Conservation (phyloP, 2,797 vertebrate genomes). For the Rhadinocentrus ornatus region DNA sequence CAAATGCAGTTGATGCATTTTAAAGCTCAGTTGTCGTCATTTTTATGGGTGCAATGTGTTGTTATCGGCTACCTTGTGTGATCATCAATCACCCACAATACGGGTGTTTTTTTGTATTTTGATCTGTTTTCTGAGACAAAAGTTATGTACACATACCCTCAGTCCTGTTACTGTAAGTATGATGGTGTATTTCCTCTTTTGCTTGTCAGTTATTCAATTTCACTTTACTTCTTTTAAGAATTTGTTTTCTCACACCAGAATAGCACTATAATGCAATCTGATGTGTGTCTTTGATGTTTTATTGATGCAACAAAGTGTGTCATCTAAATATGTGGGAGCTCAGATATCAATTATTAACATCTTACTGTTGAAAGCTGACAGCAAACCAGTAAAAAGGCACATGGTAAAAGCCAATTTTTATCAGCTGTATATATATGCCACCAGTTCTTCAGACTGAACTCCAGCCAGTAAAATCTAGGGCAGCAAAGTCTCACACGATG, state of each 20-base stretch:
- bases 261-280: slow-evolving; percentile 38
- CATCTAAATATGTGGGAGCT: slow-evolving; percentile 66
- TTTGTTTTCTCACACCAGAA: slow-evolving; percentile 30
- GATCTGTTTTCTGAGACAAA: neutral
- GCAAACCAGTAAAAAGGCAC: slow-evolving; percentile 54
- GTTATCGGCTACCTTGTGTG: slow-evolving; percentile 1
- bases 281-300: slow-evolving; percentile 74
- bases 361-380: slow-evolving; percentile 65
- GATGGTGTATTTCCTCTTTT: slow-evolving; percentile 11
- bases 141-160: neutral
- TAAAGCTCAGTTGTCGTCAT: slow-evolving; percentile 1
- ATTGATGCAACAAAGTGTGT: slow-evolving; percentile 84
- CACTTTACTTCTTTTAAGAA: slow-evolving; percentile 26
- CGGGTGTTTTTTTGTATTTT: neutral
- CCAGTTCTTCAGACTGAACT: slow-evolving; percentile 69
- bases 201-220: slow-evolving; percentile 27
- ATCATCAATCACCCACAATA: slow-evolving; percentile 3
- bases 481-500: slow-evolving; percentile 81
- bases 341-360: slow-evolving; percentile 76
- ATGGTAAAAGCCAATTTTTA: slow-evolving; percentile 53
- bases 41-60: slow-evolving; percentile 1
- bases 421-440: slow-evolving; percentile 10
- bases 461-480: slow-evolving; percentile 79
- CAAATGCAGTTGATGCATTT: slow-evolving; percentile 5
- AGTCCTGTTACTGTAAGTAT: slow-evolving; percentile 9